Conservation (phyloP, 2,888 invertebrate genomes). For the Agrochola macilenta region DNA sequence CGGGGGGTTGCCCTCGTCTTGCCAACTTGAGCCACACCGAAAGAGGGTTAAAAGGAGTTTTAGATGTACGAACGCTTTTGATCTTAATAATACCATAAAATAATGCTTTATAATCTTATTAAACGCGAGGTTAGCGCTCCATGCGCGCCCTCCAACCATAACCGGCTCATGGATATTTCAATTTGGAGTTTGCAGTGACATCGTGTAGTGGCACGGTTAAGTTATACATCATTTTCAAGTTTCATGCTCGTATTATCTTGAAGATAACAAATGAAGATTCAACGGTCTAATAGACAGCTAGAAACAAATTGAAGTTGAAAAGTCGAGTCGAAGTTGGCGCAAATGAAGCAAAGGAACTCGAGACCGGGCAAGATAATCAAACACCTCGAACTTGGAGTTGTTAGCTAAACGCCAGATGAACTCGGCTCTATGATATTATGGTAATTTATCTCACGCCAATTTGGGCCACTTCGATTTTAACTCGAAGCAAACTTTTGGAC, state of each 20-base stretch:
- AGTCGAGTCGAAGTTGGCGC: conserved; percentile 73
- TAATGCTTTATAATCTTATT: conserved; percentile 94
- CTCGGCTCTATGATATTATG: conserved; percentile 87
- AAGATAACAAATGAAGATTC: conserved; percentile 43
- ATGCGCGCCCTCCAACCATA: conserved; percentile 83
- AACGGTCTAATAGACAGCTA: conserved; percentile 46
- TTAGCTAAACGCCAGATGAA: conserved; percentile 89
- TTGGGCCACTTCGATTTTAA: conserved; percentile 84
- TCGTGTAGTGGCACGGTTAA: conserved; percentile 63
- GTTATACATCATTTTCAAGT: conserved; percentile 21
- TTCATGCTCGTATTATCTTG: conserved; percentile 31
- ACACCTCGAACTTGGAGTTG: conserved; percentile 82
- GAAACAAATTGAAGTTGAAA: conserved; percentile 75
- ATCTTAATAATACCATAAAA: conserved; percentile 94
- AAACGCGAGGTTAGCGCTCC: conserved; percentile 93
- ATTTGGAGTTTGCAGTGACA: conserved; percentile 79
- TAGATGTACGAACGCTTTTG: conserved; percentile 92
- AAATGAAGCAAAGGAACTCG: conserved; percentile 87
- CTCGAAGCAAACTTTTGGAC: conserved; percentile 82
- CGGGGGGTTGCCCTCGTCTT: conserved; percentile 88
- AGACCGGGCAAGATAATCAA: conserved; percentile 86
- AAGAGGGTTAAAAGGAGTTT: conserved; percentile 91
- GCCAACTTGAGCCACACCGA: conserved; percentile 83
- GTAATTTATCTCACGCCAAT: conserved; percentile 89
- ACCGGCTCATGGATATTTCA: conserved; percentile 82